Conservation (phyloP, 35 echinoderm and acorn worm species). For the Apostichopus californicus region DNA sequence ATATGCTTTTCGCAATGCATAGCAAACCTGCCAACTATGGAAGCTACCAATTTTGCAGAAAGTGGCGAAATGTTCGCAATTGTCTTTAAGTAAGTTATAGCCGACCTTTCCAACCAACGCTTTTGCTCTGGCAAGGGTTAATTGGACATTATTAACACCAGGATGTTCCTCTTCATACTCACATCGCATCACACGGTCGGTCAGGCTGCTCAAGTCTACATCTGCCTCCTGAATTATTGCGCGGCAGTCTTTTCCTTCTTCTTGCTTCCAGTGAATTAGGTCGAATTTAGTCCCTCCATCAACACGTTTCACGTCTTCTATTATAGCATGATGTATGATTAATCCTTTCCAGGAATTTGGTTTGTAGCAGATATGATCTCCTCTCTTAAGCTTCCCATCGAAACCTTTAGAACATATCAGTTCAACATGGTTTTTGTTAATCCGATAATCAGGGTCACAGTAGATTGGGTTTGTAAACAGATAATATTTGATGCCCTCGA, state of each 20-base stretch:
- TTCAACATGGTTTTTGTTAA: background rate
- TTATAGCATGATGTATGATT: slow-evolving; percentile 1
- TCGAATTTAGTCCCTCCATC: background rate
- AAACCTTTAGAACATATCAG: background rate
- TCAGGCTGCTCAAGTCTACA: background rate
- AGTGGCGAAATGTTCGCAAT: slow-evolving; percentile 2
- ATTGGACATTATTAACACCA: background rate
- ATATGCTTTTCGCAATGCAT: background rate
- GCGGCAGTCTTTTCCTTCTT: background rate
- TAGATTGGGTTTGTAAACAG: background rate
- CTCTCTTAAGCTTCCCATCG: background rate
- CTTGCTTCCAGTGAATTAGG: background rate
- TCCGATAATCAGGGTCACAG: background rate
- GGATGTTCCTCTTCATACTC: background rate
- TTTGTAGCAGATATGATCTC: slow-evolving; percentile 27
- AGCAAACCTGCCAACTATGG: background rate
- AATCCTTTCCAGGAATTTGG: background rate
- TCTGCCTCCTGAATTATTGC: background rate
- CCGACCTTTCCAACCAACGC: background rate
- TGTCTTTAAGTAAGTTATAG: background rate
- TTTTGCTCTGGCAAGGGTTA: background rate
- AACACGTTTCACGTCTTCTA: background rate
- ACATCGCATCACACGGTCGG: background rate
- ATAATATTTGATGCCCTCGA: background rate
- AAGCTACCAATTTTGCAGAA: background rate